Base-by-base conservation (phyloP, 37 sponge, comb jelly and placozoan genomes). In the Diacarnus erythraeanus region DNA sequence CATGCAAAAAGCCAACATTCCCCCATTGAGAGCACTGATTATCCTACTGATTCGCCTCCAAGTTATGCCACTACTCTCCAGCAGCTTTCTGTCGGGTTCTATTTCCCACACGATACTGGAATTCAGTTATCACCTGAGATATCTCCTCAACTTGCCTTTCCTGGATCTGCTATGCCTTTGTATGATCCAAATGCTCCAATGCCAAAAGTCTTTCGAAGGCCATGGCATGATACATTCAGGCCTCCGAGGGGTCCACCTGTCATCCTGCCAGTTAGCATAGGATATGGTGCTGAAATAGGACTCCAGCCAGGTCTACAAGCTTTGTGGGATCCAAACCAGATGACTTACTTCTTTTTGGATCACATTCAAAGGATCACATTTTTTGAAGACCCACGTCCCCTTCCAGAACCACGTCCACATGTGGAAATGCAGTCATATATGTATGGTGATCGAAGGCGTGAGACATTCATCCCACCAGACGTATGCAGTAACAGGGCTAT, bases 201-300 rank as follows among this genome's bases (percentile, higher is more conserved):
- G n/a, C 81, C 88, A 0, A 87, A 87, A 54, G 67, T 72, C 1
- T 72, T 56, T 33, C 57, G 91, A 4, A 72, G 94, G 64, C 78
- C 81, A 25, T 81, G 79, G 74, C 87, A 94, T 39, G 94, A 94
- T 74, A 90, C 91, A 20, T 94, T 83, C 63, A 76, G 75, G 4
- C 94, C 90, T 15, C 94, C 94, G 3, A 65, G 80, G 27, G 94
- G 94, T 41, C 94, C 87, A 33, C 87, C 88, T n/a, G 69, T 82
- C 27, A 76, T 90, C 36, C 67, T 73, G 38, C 90, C 87, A 21
- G 64, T 87, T 38, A 94, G 94, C 77, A 79, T 94, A 25, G 94
- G 94, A 26, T 94, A 94, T 75, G 94, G 94, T 36, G 35, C 70
- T 61, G 94, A 94, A 37, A 72, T 94, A 6, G 94, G 91, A 18